phyloP scores from a whole-genome alignment of 2,113 vertebrate genomes.

The Patagioenas fasciata region DNA sequence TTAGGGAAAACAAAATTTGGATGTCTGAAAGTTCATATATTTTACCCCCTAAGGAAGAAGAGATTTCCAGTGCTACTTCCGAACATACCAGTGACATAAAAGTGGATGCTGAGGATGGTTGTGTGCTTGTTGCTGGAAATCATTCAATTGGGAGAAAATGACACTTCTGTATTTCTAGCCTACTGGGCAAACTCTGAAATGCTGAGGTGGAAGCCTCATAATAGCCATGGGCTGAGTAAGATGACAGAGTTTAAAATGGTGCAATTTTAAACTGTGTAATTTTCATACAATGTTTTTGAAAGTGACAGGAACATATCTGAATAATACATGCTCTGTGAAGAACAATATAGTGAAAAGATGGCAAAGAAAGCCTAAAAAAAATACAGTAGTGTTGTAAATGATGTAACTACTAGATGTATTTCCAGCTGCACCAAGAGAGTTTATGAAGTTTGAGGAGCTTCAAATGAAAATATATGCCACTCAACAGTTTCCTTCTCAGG shows the following conservation, averaged over 20 bases:
- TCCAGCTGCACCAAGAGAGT: neutral
- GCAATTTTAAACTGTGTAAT: neutral
- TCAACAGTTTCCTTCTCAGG: neutral
- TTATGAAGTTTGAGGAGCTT: neutral
- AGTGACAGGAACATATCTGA: neutral
- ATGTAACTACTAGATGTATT: neutral
- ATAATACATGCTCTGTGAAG: neutral
- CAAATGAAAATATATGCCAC: neutral
- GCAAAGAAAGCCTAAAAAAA: neutral
- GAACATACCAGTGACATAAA: neutral
- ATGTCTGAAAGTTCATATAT: constrained; percentile 22
- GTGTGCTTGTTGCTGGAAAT: neutral
- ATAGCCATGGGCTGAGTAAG: neutral
- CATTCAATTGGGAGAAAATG: neutral
- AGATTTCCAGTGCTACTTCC: neutral
- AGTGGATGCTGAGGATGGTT: neutral
- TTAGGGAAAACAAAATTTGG: neutral
- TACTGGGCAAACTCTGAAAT: neutral
- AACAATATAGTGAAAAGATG: neutral
- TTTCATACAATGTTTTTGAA: neutral
- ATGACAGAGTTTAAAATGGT: neutral
- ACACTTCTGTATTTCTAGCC: neutral
- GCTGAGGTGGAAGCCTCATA: neutral
- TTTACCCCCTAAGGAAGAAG: neutral
- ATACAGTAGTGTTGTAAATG: neutral